Base-by-base conservation (phyloP, 2,888 invertebrate genomes). In the Ametastegia equiseti region DNA sequence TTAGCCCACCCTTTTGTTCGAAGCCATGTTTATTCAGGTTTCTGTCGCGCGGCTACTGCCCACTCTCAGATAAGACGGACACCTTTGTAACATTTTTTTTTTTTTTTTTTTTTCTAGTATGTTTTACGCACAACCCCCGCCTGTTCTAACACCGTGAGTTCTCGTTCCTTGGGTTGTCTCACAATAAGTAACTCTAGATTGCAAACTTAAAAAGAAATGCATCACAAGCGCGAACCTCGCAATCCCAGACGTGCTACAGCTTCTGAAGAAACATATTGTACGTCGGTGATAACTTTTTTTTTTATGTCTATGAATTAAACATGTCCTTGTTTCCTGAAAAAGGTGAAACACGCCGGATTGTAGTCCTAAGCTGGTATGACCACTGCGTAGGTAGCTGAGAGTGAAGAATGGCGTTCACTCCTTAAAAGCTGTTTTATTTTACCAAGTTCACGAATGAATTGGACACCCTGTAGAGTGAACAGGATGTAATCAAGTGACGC, bases 1-100 rank as follows among this genome's bases (percentile, higher is more conserved):
- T 75, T 75, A 75, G 75, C 54, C 75, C 75, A 75, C 50, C 75
- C 75, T 75, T 75, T 75, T 75, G 75, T 75, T 75, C 57, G 75
- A 54, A 75, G 75, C 75, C 75, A 75, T 54, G 75, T 75, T 75
- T 54, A 75, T 75, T 75, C 75, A 75, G 75, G 75, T 75, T 57
- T 75, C 54, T 54, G 50, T 45, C 75, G 75, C n/a, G 54, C 36
- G 50, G 42, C 75, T 75, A 75, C 75, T 75, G 54, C 75, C 75
- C 75, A 75, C 75, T 75, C 75, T 75, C 75, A 75, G 75, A 75
- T 75, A 75, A 75, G 75, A 50, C 50, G 75, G 54, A 75, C 75
- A 75, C 54, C 50, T 57, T 30, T 75, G 75, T 75, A 75, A 75
- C 75, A 57, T 23, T 13, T 39, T n/a, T 75, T 36, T 19, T 75